Conservation (phyloP, 2,888 invertebrate genomes). For the Sialis lutaria region DNA sequence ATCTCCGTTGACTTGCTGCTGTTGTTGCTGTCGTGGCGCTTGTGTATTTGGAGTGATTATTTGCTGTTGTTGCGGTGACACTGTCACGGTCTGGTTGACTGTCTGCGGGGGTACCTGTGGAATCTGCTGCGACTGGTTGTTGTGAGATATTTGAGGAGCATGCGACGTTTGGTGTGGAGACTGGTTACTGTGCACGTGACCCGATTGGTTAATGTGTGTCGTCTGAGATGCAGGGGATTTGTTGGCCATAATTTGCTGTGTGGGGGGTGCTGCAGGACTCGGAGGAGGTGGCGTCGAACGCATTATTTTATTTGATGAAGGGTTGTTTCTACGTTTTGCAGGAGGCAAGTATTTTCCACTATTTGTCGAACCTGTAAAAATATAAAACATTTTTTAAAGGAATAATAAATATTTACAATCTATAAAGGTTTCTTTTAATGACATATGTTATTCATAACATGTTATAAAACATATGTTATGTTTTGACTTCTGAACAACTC, state of each 20-base stretch:
- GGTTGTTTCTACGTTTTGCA: constrained; percentile 51
- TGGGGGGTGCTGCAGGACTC: constrained; percentile 19
- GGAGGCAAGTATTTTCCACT: constrained; percentile 60
- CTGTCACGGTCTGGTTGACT: constrained; percentile 12
- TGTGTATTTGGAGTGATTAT: constrained; percentile 10
- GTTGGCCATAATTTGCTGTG: constrained; percentile 15
- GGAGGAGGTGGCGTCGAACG: constrained; percentile 40
- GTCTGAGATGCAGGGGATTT: constrained; percentile 5
- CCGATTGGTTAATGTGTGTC: constrained; percentile 11
- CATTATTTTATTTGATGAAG: constrained; percentile 44
- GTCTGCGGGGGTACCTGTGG: constrained; percentile 7
- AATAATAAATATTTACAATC: not conserved
- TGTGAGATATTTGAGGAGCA: not conserved
- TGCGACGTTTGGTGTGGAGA: not conserved
- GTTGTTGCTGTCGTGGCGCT: constrained; percentile 7
- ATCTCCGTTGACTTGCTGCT: constrained; percentile 12
- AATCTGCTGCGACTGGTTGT: constrained; percentile 8
- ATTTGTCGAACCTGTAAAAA: constrained; percentile 10
- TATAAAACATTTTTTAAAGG: not conserved
- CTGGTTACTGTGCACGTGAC: not conserved
- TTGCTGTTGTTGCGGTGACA: constrained; percentile 6
- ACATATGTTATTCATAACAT: no score
- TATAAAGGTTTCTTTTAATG: no score
- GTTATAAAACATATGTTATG: no score
- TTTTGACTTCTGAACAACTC: no score